phyloP scores from a whole-genome alignment of 2,113 vertebrate genomes.

The Dunckerocampus dactyliophorus region DNA sequence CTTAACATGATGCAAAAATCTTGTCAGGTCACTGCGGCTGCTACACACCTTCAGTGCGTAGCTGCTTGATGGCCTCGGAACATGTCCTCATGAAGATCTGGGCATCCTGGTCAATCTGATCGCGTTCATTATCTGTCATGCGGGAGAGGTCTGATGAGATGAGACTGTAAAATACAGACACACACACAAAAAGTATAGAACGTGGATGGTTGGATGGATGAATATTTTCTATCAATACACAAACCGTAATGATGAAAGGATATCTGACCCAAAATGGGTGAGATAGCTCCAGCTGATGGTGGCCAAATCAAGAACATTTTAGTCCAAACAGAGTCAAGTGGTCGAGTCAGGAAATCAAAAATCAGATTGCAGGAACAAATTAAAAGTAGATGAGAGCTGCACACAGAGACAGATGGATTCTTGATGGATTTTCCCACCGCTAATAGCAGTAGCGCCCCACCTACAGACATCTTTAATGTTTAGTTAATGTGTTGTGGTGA shows the following conservation, averaged over 20 bases:
- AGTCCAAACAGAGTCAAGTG: slow-evolving; percentile 1
- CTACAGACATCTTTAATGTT: slow-evolving; percentile 29
- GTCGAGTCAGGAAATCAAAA: slow-evolving; percentile 5
- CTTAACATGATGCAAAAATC: neutral
- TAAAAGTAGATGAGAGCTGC: slow-evolving; percentile 3
- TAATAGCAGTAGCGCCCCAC: slow-evolving; percentile 17
- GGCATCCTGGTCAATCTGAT: slow-evolving; percentile 97
- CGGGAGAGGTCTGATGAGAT: slow-evolving; percentile 81
- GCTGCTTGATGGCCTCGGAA: slow-evolving; percentile 89
- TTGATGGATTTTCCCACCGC: slow-evolving; percentile 39
- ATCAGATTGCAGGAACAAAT: slow-evolving; percentile 9
- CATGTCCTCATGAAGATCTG: slow-evolving; percentile 94
- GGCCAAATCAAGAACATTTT: neutral
- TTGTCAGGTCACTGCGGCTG: neutral
- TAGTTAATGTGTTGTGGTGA: slow-evolving; percentile 28
- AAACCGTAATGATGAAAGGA: neutral
- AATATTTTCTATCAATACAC: too few species aligned
- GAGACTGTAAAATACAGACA: slow-evolving; percentile 71
- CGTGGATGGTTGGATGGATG: too few species aligned
- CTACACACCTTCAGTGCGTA: slow-evolving; percentile 79
- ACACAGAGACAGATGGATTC: neutral
- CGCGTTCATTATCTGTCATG: slow-evolving; percentile 92
- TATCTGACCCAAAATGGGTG: neutral
- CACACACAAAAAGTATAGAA: neutral
- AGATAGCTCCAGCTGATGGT: neutral